Percentiles rank a stretch among this genome's conserved stretches.
These are phyloP conservation scores for Dastarcus helophoroides DNA, from an alignment of 2,888 invertebrate species.

Conservation along the genomic window DNA sequence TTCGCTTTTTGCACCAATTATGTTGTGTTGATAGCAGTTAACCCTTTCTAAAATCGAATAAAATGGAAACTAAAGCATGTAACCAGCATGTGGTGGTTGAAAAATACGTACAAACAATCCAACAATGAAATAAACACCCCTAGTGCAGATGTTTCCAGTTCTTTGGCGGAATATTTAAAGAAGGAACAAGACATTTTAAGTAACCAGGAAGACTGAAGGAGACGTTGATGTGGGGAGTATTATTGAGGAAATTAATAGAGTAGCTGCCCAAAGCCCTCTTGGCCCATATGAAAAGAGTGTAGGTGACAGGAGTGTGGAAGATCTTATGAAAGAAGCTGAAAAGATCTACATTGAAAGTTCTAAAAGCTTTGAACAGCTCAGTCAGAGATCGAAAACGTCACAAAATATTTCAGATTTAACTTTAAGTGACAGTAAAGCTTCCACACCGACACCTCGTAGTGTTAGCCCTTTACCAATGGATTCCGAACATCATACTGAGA, in stretches of 20 bases:
- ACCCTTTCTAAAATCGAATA: too few species aligned
- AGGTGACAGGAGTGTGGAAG: slow-evolving; percentile 45
- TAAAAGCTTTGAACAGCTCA: slow-evolving; percentile 37
- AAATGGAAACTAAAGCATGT: too few species aligned
- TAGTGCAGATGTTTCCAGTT: too few species aligned
- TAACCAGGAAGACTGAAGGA: slow-evolving; percentile 23
- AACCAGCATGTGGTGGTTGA: too few species aligned
- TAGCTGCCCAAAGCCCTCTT: slow-evolving; percentile 35
- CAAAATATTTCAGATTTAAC: slow-evolving; percentile 31
- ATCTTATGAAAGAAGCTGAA: slow-evolving; percentile 48
- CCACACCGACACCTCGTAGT: slow-evolving; percentile 34
- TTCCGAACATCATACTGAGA: slow-evolving; percentile 14
- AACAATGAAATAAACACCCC: too few species aligned
- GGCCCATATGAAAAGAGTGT: slow-evolving; percentile 34
- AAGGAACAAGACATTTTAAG: slow-evolving; percentile 26
- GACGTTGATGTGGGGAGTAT: slow-evolving; percentile 56
- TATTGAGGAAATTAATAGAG: slow-evolving; percentile 55
- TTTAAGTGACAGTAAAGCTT: slow-evolving; percentile 23
- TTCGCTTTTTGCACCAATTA: too few species aligned
- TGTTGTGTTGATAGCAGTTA: too few species aligned
- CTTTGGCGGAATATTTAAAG: slow-evolving; percentile 31
- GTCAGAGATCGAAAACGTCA: slow-evolving; percentile 33
- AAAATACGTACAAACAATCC: too few species aligned
- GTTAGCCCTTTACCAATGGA: slow-evolving; percentile 33
- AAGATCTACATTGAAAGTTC: slow-evolving; percentile 39